Conservation (phyloP, 2,113 vertebrate genomes). For the Promerops cafer region DNA sequence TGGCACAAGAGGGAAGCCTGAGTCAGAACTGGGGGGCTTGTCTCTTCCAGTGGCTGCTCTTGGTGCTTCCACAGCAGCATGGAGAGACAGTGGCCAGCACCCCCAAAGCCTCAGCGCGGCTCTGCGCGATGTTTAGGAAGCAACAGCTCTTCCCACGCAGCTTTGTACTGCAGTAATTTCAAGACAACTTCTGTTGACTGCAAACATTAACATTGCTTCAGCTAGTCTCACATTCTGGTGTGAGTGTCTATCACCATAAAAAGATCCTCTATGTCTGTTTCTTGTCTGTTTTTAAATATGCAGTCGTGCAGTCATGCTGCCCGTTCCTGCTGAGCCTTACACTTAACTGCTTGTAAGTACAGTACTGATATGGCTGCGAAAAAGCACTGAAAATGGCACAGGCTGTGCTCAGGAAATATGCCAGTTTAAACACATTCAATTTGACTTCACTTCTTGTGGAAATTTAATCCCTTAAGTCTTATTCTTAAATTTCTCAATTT, state of each 20-base stretch:
- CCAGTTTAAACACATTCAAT: conserved; percentile 1
- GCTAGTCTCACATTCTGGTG: conserved; percentile 46
- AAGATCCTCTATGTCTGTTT: conserved; percentile 41
- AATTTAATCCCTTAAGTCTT: neutral
- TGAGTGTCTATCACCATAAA: conserved; percentile 47
- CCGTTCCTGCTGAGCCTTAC: conserved; percentile 34
- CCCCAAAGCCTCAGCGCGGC: accelerated
- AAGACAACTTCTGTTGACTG: conserved; percentile 38
- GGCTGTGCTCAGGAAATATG: conserved; percentile 28
- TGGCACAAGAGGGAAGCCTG: neutral
- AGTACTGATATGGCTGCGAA: conserved; percentile 30
- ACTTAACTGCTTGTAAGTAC: conserved; percentile 33
- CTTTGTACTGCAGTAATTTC: conserved; percentile 12
- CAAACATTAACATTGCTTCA: conserved; percentile 40
- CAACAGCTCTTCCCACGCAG: neutral
- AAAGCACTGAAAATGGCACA: conserved; percentile 43
- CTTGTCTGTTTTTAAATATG: conserved; percentile 52
- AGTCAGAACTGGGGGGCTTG: neutral
- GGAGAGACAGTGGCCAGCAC: neutral
- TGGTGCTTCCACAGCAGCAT: neutral
- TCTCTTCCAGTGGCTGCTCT: neutral
- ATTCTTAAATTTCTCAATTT: neutral
- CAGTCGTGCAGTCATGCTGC: conserved; percentile 17
- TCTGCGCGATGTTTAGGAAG: neutral
- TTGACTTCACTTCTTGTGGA: neutral